A percentile compares a stretch with the other conserved stretches of the same genome.
Conservation (phyloP, 35 echinoderm and acorn worm species). For the Lytechinus pictus region DNA sequence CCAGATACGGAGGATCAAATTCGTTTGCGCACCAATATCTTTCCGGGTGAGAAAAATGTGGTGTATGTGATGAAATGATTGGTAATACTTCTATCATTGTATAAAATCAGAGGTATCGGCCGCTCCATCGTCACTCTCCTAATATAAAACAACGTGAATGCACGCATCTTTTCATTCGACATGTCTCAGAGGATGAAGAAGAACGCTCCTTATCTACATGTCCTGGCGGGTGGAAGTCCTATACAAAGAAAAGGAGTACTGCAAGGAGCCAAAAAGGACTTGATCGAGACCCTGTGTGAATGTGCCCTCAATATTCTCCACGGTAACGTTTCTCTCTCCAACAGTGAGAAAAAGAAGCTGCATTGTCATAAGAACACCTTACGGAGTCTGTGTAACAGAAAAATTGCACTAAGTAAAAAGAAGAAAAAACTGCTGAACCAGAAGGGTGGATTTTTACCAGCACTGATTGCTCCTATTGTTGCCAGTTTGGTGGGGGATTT, state of each 20-base stretch:
- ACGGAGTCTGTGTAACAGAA: neutral
- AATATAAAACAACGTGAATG: neutral
- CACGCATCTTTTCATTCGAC: neutral
- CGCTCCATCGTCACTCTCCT: neutral
- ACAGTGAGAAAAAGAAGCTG: neutral
- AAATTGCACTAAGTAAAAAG: neutral
- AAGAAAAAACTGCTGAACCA: constrained; percentile 45
- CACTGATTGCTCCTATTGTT: constrained; percentile 35
- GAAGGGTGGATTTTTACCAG: constrained; percentile 50
- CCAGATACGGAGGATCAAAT: constrained; percentile 37
- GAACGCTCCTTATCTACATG: constrained; percentile 54
- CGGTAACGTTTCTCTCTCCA: constrained; percentile 62
- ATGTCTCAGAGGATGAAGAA: constrained; percentile 63
- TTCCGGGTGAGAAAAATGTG: constrained; percentile 28
- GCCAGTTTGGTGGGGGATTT: neutral
- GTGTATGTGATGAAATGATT: constrained; percentile 24
- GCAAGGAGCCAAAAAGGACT: constrained; percentile 36
- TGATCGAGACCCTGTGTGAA: constrained; percentile 69
- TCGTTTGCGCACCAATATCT: constrained; percentile 49
- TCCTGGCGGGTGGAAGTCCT: constrained; percentile 58
- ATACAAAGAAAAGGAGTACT: constrained; percentile 61
- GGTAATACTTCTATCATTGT: neutral
- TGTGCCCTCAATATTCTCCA: constrained; percentile 72
- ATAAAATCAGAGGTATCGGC: neutral
- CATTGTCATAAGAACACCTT: neutral